Conservation (phyloP, 2,113 vertebrate genomes). For the Pelecanus crispus region DNA sequence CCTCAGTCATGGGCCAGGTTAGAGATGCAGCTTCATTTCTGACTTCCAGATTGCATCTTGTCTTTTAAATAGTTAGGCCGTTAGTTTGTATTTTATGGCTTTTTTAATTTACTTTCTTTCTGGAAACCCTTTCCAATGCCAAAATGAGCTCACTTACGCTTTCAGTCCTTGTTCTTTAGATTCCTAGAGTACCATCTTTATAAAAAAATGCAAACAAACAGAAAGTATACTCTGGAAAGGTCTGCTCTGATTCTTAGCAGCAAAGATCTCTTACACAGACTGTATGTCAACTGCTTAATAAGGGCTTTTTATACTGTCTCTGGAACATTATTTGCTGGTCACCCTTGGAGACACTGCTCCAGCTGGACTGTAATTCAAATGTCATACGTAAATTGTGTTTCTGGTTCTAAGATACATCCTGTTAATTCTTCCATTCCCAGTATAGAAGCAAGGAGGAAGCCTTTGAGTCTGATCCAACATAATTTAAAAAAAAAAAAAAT, state of each 20-base stretch:
- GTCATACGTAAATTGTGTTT: background rate
- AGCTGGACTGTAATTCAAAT: background rate
- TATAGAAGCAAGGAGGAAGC: background rate
- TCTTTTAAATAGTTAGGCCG: background rate
- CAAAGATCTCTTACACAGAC: background rate
- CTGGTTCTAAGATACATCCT: background rate
- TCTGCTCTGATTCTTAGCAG: background rate
- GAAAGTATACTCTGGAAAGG: background rate
- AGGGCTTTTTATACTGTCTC: background rate
- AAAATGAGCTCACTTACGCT: background rate
- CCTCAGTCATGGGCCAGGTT: background rate
- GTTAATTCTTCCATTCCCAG: background rate
- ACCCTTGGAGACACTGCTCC: background rate
- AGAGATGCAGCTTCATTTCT: background rate
- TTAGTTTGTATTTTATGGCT: background rate
- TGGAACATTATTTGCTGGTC: background rate
- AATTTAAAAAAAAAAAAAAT: background rate
- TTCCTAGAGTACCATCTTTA: background rate
- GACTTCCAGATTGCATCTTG: background rate
- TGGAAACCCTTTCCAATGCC: background rate
- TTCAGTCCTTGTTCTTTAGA: background rate
- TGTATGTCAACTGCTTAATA: background rate
- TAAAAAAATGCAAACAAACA: background rate
- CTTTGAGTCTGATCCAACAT: background rate
- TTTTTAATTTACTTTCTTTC: background rate